Evolutionary conservation across 23 tunicate species (phyloP).

Genomic region (Phallusia fumigata): DNA sequence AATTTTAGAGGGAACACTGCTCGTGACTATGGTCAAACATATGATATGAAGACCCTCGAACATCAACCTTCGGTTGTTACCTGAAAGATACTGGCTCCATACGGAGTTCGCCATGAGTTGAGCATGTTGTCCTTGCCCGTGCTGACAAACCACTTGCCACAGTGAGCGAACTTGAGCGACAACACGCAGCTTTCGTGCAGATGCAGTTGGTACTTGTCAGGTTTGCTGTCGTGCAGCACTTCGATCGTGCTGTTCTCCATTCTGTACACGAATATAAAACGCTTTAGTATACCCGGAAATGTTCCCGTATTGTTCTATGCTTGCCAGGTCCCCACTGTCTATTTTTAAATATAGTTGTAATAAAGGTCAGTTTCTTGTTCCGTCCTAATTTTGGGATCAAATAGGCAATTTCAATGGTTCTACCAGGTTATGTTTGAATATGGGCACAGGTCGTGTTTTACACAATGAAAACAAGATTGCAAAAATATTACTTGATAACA

Average conservation of each 20-base stretch:
- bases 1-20: too few species aligned
- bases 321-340: too few species aligned
- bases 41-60: too few species aligned
- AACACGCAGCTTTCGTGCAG: constrained; percentile 91
- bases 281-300: too few species aligned
- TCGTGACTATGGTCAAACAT: too few species aligned
- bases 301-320: too few species aligned
- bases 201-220: constrained; percentile 88
- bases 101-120: constrained; percentile 92
- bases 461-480: background rate
- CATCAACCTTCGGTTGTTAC: constrained; percentile 15
- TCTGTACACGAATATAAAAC: constrained; percentile 31
- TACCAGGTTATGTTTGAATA: too few species aligned
- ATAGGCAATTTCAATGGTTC: too few species aligned
- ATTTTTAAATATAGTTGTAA: too few species aligned
- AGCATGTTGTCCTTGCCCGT: constrained; percentile 92
- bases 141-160: constrained; percentile 90
- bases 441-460: too few species aligned
- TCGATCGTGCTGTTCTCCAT: constrained; percentile 89
- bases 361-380: too few species aligned
- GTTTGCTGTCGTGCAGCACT: constrained; percentile 79
- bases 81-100: constrained; percentile 87
- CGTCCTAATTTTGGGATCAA: too few species aligned
- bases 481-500: background rate
- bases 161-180: constrained; percentile 85